Evolutionary conservation across 2,888 invertebrate species (phyloP), one percentile per base, ranked within the genome.

Genomic region (Tachystola acroxantha): DNA sequence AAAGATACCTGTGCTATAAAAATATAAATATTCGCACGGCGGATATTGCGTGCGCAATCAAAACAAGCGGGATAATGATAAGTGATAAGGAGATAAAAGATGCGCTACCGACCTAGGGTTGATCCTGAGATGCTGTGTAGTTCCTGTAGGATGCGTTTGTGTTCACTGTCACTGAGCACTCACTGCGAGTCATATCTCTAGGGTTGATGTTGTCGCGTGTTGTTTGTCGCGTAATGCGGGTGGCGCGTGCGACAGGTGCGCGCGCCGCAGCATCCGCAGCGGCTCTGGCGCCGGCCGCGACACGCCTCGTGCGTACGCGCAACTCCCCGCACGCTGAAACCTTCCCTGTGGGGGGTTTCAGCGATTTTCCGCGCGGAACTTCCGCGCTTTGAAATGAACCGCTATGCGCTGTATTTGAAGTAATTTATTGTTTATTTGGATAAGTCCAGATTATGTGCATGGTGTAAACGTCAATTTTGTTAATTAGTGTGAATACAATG

Each of bases 251-350:
- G 44, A 69, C 76, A 77, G 72, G 82, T 80, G 78, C 70, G 80
- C 56, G 50, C 64, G 69, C 66, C 74, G 73, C 84, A 84, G 82
- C 84, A 77, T 84, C 82, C 76, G 69, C 69, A 58, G 64, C 72
- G 70, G 71, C 63, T 79, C 62, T 84, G 82, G 51, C 62, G 10
- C 40, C 49, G 53, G 51, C 57, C 57, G 50, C 46, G 43, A 47
- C 79, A 70, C 74, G 78, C 74, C 72, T 64, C 67, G 64, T 73
- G 79, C 72, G 73, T 70, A 64, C 69, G 63, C 72, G 75, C 78
- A 65, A 57, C 71, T 68, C 73, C 73, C 63, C 59, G 57, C 46
- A 50, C 58, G 54, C 64, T 76, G 69, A 79, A 78, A 66, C 70
- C 79, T 75, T 61, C 41, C 36, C 44, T 29, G 39, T 31, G 41